These are phyloP conservation scores for Psophia crepitans DNA, from an alignment of 2,113 vertebrate genomes.

Conservation along the genomic window DNA sequence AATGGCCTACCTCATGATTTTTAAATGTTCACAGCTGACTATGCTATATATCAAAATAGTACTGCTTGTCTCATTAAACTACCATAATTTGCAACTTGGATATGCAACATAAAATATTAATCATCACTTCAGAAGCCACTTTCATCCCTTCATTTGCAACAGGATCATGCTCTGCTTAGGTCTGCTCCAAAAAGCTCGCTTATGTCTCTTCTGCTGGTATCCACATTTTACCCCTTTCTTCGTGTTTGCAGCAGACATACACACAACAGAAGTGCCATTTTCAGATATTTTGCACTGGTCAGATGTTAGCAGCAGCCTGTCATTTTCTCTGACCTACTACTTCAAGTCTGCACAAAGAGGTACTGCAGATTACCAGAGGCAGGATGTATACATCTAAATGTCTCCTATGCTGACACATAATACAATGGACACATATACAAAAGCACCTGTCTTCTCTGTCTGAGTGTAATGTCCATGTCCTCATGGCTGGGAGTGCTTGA, in stretches of 20 bases:
- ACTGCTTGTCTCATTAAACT: background rate
- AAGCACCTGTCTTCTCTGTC: background rate
- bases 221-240: background rate
- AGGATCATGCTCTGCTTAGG: background rate
- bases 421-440: background rate
- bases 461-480: background rate
- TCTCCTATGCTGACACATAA: background rate
- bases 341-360: background rate
- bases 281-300: background rate
- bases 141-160: background rate
- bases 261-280: background rate
- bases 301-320: background rate
- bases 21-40: background rate
- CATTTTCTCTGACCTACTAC: background rate
- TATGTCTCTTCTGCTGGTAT: background rate
- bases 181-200: background rate
- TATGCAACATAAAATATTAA: slow-evolving; percentile 4
- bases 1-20: background rate
- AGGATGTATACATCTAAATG: background rate
- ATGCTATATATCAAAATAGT: background rate
- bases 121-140: background rate
- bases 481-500: background rate
- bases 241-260: background rate
- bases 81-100: background rate
- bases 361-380: background rate